phyloP scores from a whole-genome alignment of 2,113 vertebrate species.

The Corythornis madagascariensis region DNA sequence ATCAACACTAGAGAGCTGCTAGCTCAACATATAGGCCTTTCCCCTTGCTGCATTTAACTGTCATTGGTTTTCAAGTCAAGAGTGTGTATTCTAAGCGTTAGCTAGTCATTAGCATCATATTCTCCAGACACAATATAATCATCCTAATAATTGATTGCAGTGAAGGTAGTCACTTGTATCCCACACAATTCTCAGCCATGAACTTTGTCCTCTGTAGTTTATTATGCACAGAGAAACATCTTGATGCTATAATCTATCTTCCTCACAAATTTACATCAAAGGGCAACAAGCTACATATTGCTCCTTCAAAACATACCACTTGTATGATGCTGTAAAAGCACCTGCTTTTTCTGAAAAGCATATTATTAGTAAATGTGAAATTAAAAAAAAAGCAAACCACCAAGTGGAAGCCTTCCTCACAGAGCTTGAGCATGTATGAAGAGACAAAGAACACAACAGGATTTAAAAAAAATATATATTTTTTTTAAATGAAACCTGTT shows the following conservation, averaged over 20 bases:
- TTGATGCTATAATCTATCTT: conserved; percentile 58
- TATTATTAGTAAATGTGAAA: conserved; percentile 20
- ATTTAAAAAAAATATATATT: not conserved
- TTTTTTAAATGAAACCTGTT: not conserved
- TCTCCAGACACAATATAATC: conserved; percentile 64
- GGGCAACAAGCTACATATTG: conserved; percentile 22
- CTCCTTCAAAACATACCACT: conserved; percentile 35
- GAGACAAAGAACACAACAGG: not conserved
- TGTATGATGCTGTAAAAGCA: not conserved
- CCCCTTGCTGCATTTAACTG: conserved; percentile 27
- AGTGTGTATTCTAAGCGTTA: conserved; percentile 47
- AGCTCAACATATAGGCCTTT: conserved; percentile 47
- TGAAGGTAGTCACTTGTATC: conserved; percentile 59
- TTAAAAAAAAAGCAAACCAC: not conserved
- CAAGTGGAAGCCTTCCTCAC: not conserved
- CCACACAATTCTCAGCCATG: conserved; percentile 58
- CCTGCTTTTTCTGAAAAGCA: conserved; percentile 30
- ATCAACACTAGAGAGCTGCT: conserved; percentile 8
- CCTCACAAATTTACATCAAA: conserved; percentile 48
- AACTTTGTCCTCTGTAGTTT: conserved; percentile 66
- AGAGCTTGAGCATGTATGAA: not conserved
- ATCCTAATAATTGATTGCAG: conserved; percentile 67
- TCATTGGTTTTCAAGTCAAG: conserved; percentile 60
- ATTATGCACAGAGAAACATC: conserved; percentile 56
- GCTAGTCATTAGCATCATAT: conserved; percentile 53